Evolutionary conservation across 2,113 vertebrate species (phyloP).

Genomic region (Tiliqua scincoides): DNA sequence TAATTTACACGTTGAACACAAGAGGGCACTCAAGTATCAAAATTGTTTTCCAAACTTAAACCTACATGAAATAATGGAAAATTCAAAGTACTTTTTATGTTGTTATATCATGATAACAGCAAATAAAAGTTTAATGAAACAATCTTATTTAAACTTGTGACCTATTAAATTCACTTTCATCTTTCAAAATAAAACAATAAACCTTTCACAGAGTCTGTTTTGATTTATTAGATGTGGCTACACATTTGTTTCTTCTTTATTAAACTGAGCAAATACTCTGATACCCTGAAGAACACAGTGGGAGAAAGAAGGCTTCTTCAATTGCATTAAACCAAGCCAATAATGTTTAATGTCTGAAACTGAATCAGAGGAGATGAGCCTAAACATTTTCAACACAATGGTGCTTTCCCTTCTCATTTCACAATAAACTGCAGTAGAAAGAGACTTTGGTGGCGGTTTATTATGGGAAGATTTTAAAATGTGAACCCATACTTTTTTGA

Average conservation of each 20-base stretch:
- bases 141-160: neutral
- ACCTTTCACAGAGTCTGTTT: neutral
- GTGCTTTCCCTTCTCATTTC: rapidly evolving
- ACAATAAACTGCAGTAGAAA: neutral
- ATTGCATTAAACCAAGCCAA: neutral
- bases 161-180: neutral
- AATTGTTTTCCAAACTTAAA: neutral
- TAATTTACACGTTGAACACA: constrained; percentile 57
- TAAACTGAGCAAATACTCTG: neutral
- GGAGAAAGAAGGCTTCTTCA: neutral
- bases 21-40: constrained; percentile 55
- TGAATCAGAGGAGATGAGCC: constrained; percentile 59
- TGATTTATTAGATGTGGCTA: neutral
- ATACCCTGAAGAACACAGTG: neutral
- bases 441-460: neutral
- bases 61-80: neutral
- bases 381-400: neutral
- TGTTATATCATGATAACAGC: neutral
- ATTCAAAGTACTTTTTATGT: neutral
- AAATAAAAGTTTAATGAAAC: neutral
- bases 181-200: constrained; percentile 9
- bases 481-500: neutral
- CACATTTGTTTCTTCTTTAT: neutral
- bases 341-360: neutral
- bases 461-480: neutral